Conservation (phyloP, 1,140 invertebrate species). For the Aphaenogaster ashmeadi region DNA sequence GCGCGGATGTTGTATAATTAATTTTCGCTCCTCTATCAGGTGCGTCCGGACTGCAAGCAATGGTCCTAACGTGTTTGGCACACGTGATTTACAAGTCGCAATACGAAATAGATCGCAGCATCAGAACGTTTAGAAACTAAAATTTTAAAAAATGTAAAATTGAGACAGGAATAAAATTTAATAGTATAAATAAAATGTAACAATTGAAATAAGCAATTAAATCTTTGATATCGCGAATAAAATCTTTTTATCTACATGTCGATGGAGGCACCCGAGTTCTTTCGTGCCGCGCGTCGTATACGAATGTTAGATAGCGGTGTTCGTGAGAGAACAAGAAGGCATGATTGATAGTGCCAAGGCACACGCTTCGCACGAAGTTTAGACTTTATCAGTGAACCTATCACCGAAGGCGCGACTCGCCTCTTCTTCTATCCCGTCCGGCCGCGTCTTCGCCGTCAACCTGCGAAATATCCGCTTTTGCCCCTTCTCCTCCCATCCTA, state of each 20-base stretch:
- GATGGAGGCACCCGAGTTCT: slow-evolving; percentile 20
- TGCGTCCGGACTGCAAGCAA: neutral
- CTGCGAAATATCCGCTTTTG: slow-evolving; percentile 70
- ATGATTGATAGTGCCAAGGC: slow-evolving; percentile 76
- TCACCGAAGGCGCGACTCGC: slow-evolving; percentile 62
- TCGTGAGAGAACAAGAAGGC: slow-evolving; percentile 37
- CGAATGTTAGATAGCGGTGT: slow-evolving; percentile 34
- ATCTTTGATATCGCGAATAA: neutral
- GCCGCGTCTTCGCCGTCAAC: slow-evolving; percentile 56
- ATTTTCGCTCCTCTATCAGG: slow-evolving; percentile 23
- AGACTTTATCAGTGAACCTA: slow-evolving; percentile 79
- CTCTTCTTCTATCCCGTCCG: slow-evolving; percentile 47
- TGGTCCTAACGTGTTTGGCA: neutral
- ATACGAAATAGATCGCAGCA: neutral
- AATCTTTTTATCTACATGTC: slow-evolving; percentile 34
- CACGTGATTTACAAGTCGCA: neutral
- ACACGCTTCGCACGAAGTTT: slow-evolving; percentile 70
- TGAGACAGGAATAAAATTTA: neutral
- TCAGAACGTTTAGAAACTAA: neutral
- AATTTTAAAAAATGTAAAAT: neutral
- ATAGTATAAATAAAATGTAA: neutral
- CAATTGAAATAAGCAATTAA: slow-evolving; percentile 2
- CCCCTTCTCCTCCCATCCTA: slow-evolving; percentile 47
- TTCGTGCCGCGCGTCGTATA: slow-evolving; percentile 20
- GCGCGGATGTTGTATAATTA: slow-evolving; percentile 39